These are phyloP conservation scores for Sisyra nigra DNA, from an alignment of 2,888 invertebrate genomes.

Conservation along the genomic window DNA sequence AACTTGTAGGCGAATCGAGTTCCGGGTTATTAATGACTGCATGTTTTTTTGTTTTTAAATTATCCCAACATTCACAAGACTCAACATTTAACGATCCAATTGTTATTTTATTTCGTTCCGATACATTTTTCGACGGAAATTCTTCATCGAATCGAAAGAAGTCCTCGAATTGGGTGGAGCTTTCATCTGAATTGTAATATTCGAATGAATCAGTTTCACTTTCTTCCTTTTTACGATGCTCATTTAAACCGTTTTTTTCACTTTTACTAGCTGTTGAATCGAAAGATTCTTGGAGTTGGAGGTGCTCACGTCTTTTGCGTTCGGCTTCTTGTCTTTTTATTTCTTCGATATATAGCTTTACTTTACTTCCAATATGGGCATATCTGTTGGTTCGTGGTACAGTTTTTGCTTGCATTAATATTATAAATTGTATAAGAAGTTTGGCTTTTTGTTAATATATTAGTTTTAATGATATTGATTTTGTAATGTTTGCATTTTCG, in stretches of 20 bases:
- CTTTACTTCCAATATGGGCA: slow-evolving; percentile 3
- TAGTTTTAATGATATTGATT: too few species aligned
- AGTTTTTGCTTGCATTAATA: neutral
- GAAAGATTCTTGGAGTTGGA: too few species aligned
- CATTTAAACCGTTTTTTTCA: neutral
- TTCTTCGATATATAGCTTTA: neutral
- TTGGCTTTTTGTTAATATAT: too few species aligned
- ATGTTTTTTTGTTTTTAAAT: too few species aligned
- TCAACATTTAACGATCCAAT: neutral
- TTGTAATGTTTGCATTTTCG: too few species aligned
- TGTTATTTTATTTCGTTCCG: neutral
- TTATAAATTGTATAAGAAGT: neutral
- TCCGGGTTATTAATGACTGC: too few species aligned
- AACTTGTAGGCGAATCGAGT: too few species aligned
- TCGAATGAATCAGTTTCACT: neutral
- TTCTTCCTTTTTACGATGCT: neutral
- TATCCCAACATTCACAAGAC: slow-evolving; percentile 2
- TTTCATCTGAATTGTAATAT: too few species aligned
- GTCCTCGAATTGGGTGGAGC: too few species aligned
- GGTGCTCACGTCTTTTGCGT: neutral
- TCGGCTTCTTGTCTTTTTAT: slow-evolving; percentile 1
- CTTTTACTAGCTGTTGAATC: neutral
- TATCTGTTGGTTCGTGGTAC: neutral
- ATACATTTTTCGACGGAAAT: too few species aligned
- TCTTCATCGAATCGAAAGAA: too few species aligned